Conservation (phyloP, 2,888 invertebrate genomes). For the Eristalinus sepulchralis region DNA sequence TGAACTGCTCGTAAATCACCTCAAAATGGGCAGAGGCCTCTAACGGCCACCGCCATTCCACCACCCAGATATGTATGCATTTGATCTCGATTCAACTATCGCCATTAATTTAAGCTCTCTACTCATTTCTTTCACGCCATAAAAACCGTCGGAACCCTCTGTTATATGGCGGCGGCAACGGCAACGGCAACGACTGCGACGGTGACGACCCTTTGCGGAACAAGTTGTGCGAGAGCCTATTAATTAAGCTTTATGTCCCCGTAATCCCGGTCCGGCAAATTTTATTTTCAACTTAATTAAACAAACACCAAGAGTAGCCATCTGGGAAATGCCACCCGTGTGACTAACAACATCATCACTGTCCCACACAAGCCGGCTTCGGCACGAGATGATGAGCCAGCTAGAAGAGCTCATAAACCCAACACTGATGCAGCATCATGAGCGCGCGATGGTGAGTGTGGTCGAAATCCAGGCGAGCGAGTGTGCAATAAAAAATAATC, state of each 20-base stretch:
- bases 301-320: slow-evolving; percentile 10
- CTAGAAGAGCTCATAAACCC: slow-evolving; percentile 49
- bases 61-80: slow-evolving; percentile 25
- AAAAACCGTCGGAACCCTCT: not conserved
- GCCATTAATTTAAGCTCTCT: slow-evolving; percentile 17
- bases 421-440: slow-evolving; percentile 4
- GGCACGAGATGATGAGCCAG: slow-evolving; percentile 22
- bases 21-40: not conserved
- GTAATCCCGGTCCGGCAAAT: slow-evolving; percentile 29
- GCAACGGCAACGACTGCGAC: not conserved
- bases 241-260: slow-evolving; percentile 50
- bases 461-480: slow-evolving; percentile 48
- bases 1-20: slow-evolving; percentile 7
- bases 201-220: slow-evolving; percentile 29
- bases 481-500: slow-evolving; percentile 57
- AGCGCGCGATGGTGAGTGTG: slow-evolving; percentile 13
- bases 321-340: slow-evolving; percentile 2
- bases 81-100: slow-evolving; percentile 43
- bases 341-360: slow-evolving; percentile 40
- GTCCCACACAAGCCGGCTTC: slow-evolving; percentile 22
- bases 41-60: not conserved
- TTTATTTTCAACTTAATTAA: slow-evolving; percentile 64
- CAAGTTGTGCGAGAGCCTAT: slow-evolving; percentile 22
- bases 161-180: not conserved
- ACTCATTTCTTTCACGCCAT: not conserved